Evolutionary conservation across 2,888 invertebrate genomes (phyloP), one percentile per base, ranked within the genome.

Genomic region (Diarsia mendica): DNA sequence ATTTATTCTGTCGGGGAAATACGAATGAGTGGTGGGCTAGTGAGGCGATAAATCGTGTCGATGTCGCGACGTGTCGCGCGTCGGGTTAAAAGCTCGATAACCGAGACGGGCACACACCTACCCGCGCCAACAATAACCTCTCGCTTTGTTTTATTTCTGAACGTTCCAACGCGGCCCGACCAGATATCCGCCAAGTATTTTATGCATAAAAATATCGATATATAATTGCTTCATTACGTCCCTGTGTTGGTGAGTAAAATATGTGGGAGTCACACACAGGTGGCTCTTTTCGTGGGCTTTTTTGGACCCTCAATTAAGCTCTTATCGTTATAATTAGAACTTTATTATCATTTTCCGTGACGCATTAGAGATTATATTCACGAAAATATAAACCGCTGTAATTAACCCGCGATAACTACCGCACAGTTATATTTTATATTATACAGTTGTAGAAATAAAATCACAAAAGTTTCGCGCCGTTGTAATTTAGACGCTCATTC

Each of bases 201-300:
- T 96, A 96, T 96, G 96, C 96, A 96, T 95, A 96, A 96, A 96
- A 96, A 96, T 96, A 96, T 96, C 96, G 96, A 96, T 96, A 95
- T 96, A 96, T 96, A 96, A 96, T 96, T 96, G 96, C 96, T 96
- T 96, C 96, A 96, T 96, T 96, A 96, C 96, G 96, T 95, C 96
- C 93, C 93, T 96, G 94, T 95, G 95, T 95, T 96, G 94, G 95
- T 95, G 95, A 94, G 93, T 96, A 95, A 96, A 96, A 96, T 96
- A 96, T 96, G 96, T 96, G 96, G 95, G 96, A 96, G 95, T 95
- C 88, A 86, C 90, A 92, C 92, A 96, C 94, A 96, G 96, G 94
- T 83, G 90, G 96, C 77, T 93, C 87, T 79, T 89, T 91, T 89
- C 69, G 72, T 82, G 78, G 33, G 11, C 72, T 76, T 72, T 77